phyloP scores from a whole-genome alignment of 2,797 vertebrate species.

The Apogon hyalosoma region DNA sequence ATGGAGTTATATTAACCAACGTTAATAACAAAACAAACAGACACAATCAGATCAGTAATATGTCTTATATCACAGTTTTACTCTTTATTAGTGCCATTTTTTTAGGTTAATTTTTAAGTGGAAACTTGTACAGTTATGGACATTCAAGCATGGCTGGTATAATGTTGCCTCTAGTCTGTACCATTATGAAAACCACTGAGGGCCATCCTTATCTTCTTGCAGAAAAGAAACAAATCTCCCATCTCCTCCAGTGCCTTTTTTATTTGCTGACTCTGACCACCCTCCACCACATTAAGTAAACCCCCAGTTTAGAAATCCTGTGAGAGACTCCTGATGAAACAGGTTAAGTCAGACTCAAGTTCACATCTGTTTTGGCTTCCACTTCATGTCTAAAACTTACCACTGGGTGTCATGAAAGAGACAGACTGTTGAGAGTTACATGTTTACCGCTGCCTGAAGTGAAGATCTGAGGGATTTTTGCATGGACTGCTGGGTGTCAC shows the following conservation, averaged over 20 bases:
- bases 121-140: too few relatives aligned
- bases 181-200: too few relatives aligned
- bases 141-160: too few relatives aligned
- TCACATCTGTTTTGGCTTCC: not conserved
- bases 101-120: too few relatives aligned
- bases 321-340: not conserved
- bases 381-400: slow-evolving; percentile 29
- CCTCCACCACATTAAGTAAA: slow-evolving; percentile 79
- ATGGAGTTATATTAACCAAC: too few relatives aligned
- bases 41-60: too few relatives aligned
- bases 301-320: not conserved
- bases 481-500: slow-evolving; percentile 53
- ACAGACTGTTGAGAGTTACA: slow-evolving; percentile 67
- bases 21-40: too few relatives aligned
- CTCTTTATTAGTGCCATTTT: too few relatives aligned
- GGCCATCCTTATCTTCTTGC: too few relatives aligned
- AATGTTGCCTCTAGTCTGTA: too few relatives aligned
- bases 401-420: slow-evolving; percentile 75
- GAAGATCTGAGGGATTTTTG: slow-evolving; percentile 78
- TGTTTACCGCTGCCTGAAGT: slow-evolving; percentile 78
- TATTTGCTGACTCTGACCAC: slow-evolving; percentile 30
- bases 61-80: too few relatives aligned
- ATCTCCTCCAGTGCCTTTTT: not conserved
- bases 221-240: too few relatives aligned
- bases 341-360: not conserved